A percentile compares a stretch with the other conserved stretches of the same genome.
These are phyloP conservation scores for Elmis aenea DNA, from an alignment of 2,888 invertebrate genomes.

Conservation along the genomic window DNA sequence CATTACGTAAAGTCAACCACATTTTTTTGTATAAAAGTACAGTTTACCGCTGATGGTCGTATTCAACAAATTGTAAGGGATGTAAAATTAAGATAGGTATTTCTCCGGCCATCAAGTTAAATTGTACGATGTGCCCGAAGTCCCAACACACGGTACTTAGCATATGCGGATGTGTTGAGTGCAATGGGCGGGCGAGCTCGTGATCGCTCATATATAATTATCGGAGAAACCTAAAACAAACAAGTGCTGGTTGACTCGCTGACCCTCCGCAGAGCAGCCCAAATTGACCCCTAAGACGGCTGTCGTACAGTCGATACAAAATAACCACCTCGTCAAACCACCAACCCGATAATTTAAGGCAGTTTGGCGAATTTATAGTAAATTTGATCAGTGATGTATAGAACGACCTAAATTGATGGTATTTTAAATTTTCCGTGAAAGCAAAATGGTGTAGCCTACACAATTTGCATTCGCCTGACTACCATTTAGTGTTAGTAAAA, in stretches of 20 bases:
- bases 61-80: too few relatives aligned
- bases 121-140: too few relatives aligned
- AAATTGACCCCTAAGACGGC: slow-evolving; percentile 30
- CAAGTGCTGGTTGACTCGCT: slow-evolving; percentile 45
- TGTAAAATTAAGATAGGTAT: too few relatives aligned
- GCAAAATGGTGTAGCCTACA: too few relatives aligned
- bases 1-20: too few relatives aligned
- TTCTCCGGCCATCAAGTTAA: too few relatives aligned
- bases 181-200: slow-evolving; percentile 43
- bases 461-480: too few relatives aligned
- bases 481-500: too few relatives aligned
- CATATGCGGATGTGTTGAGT: slow-evolving; percentile 42
- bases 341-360: slow-evolving; percentile 35
- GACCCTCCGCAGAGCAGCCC: slow-evolving; percentile 35
- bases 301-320: slow-evolving; percentile 15
- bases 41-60: too few relatives aligned
- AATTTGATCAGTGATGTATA: slow-evolving; percentile 32
- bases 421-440: too few relatives aligned
- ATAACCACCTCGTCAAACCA: slow-evolving; percentile 16
- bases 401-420: slow-evolving; percentile 30
- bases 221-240: slow-evolving; percentile 46
- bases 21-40: too few relatives aligned
- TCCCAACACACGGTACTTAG: slow-evolving; percentile 35
- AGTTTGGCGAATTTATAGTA: slow-evolving; percentile 38
- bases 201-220: slow-evolving; percentile 47